These are phyloP conservation scores for Drosophila tsacasi DNA, from an alignment of 1,140 invertebrate genomes.

Conservation along the genomic window DNA sequence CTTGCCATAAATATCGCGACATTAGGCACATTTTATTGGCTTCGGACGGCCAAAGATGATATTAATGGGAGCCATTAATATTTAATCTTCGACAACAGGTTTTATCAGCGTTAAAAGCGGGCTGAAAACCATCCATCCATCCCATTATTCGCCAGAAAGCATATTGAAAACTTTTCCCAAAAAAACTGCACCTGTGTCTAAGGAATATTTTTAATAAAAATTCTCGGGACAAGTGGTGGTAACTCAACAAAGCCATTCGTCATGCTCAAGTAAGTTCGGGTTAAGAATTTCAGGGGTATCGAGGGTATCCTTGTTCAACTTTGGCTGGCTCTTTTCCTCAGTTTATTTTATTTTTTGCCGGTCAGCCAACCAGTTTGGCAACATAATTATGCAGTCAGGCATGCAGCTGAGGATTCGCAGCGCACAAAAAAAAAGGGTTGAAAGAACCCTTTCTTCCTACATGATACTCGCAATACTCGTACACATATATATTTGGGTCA, in stretches of 20 bases:
- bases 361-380: slow-evolving; percentile 63
- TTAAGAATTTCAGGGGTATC: slow-evolving; percentile 34
- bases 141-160: slow-evolving; percentile 38
- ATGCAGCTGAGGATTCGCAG: slow-evolving; percentile 36
- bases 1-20: slow-evolving; percentile 62
- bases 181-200: slow-evolving; percentile 49
- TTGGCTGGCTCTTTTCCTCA: neutral
- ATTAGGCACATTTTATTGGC: slow-evolving; percentile 69
- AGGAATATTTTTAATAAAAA: slow-evolving; percentile 61
- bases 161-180: slow-evolving; percentile 43
- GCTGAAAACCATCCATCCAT: slow-evolving; percentile 22
- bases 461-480: neutral
- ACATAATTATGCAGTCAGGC: slow-evolving; percentile 58
- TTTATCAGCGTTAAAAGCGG: slow-evolving; percentile 8
- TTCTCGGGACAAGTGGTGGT: slow-evolving; percentile 43
- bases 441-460: slow-evolving; percentile 18
- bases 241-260: slow-evolving; percentile 73
- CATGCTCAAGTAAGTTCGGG: slow-evolving; percentile 62
- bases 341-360: slow-evolving; percentile 34
- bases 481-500: slow-evolving; percentile 37
- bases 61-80: slow-evolving; percentile 42
- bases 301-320: neutral
- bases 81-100: slow-evolving; percentile 62
- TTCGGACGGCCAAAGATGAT: slow-evolving; percentile 48
- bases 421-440: slow-evolving; percentile 22